phyloP scores from a whole-genome alignment of 2,797 vertebrate genomes.

The Labroides dimidiatus region DNA sequence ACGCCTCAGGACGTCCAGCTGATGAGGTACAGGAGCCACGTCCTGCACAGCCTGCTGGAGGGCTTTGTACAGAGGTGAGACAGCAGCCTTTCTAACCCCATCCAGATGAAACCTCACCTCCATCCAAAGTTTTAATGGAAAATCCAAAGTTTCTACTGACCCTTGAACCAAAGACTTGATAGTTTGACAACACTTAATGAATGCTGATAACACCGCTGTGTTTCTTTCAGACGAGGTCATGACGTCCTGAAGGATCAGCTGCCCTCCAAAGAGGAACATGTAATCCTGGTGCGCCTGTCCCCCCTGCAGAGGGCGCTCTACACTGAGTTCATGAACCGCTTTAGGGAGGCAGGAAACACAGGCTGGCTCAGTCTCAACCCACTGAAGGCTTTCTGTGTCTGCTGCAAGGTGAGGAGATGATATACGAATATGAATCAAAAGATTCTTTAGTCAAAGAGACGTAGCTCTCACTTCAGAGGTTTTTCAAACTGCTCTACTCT shows the following conservation, averaged over 20 bases:
- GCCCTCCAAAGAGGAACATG: conserved; percentile 94
- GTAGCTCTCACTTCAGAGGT: background rate
- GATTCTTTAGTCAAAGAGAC: too few relatives aligned
- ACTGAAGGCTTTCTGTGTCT: conserved; percentile 97
- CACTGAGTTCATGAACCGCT: conserved; percentile 97
- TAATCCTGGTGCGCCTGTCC: conserved; percentile 95
- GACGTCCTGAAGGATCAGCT: conserved; percentile 94
- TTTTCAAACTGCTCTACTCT: background rate
- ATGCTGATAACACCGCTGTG: background rate
- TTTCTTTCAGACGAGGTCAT: conserved; percentile 89
- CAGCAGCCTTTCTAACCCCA: background rate
- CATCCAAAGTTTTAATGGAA: background rate
- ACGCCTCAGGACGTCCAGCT: conserved; percentile 94
- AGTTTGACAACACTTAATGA: background rate
- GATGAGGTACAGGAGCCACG: conserved; percentile 97
- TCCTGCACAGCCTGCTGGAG: conserved; percentile 95
- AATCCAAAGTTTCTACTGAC: background rate
- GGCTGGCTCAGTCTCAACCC: conserved; percentile 98
- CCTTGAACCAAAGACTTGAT: background rate
- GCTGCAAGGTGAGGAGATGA: conserved; percentile 90
- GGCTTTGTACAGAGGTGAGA: conserved; percentile 97
- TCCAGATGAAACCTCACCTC: background rate
- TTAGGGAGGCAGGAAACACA: conserved; percentile 94
- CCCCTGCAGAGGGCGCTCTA: conserved; percentile 95
- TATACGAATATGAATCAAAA: too few relatives aligned